Evolutionary conservation across 2,113 vertebrate species (phyloP).

Genomic region (Muntiacus reevesi): DNA sequence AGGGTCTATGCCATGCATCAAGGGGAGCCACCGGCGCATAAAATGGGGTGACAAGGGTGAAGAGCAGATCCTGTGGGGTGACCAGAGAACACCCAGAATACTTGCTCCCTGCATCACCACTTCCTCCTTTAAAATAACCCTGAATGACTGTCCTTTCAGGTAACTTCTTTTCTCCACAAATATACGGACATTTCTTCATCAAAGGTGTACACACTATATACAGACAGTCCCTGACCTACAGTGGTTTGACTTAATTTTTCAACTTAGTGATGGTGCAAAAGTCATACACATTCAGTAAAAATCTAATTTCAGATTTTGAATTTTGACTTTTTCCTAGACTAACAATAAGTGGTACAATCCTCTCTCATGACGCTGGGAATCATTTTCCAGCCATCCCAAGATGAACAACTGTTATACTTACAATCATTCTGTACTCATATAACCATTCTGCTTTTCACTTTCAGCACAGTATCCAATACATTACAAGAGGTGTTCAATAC

Average conservation of each 20-base stretch:
- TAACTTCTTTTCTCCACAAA: not conserved
- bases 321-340: not conserved
- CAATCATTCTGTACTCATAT: not conserved
- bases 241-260: not conserved
- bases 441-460: not conserved
- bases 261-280: not conserved
- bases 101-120: accelerated
- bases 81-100: not conserved
- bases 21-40: not conserved
- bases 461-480: not conserved
- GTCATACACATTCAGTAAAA: not conserved
- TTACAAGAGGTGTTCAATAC: not conserved
- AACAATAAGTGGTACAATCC: not conserved
- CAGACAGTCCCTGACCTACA: not conserved
- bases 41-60: not conserved
- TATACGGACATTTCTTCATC: not conserved
- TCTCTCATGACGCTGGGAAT: not conserved
- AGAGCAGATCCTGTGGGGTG: not conserved
- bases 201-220: not conserved
- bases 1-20: too few relatives aligned
- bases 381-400: not conserved
- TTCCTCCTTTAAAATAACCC: not conserved
- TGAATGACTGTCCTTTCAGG: not conserved
- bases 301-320: not conserved
- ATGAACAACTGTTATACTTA: not conserved